Evolutionary conservation across 2,113 vertebrate species (phyloP).

Genomic region (Epinephelus fuscoguttatus): DNA sequence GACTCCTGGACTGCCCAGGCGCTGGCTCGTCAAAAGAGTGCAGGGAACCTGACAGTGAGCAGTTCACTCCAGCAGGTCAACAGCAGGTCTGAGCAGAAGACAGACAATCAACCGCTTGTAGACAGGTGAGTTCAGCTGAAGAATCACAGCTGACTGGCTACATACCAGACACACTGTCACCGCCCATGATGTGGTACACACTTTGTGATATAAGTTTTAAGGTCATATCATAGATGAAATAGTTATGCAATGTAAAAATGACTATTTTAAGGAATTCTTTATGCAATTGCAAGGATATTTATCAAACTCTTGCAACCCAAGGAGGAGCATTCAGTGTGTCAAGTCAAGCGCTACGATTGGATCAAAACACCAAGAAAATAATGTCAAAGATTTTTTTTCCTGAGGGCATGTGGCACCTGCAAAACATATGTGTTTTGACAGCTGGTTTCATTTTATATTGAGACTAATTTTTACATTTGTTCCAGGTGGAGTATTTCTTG

Average conservation of each 20-base stretch:
- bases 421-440: not conserved
- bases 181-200: not conserved
- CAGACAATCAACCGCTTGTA: slow-evolving; percentile 30
- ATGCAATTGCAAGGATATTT: not conserved
- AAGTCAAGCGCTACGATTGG: not conserved
- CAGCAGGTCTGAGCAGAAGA: slow-evolving; percentile 49
- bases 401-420: no score
- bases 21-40: slow-evolving; percentile 2
- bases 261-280: not conserved
- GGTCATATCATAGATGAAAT: not conserved
- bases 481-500: not conserved
- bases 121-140: slow-evolving; percentile 69
- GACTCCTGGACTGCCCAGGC: not conserved
- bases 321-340: not conserved
- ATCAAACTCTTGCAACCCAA: not conserved
- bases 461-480: not conserved
- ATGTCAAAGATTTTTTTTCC: no score
- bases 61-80: slow-evolving; percentile 33
- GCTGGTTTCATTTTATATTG: not conserved
- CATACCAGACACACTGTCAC: not conserved
- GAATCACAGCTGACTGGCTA: not conserved
- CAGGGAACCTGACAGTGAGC: slow-evolving; percentile 15
- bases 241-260: not conserved
- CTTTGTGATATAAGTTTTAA: not conserved
- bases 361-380: not conserved